Base-by-base conservation (phyloP, 2,113 vertebrate genomes). In the Saguinus imperator region DNA sequence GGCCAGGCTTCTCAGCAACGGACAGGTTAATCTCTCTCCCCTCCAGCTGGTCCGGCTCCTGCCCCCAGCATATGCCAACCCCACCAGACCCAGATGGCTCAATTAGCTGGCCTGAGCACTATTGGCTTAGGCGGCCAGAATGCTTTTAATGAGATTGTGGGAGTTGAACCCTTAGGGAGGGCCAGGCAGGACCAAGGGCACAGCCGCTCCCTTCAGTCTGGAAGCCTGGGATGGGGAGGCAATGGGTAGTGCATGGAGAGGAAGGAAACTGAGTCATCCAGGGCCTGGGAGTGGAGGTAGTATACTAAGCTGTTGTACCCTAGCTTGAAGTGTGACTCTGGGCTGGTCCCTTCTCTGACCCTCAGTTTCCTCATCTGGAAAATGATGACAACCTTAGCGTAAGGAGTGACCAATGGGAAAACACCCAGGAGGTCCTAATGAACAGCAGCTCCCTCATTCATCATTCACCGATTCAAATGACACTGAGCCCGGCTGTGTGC, bases 111-210 rank as follows among this genome's bases (percentile, higher is more conserved):
- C 82, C 81, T 58, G 37, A 32, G 40, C n/a, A 25, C 77, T 85
- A 68, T 10, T 91, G 76, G 94, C 89, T 94, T 61, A 82, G 79
- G 86, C 0, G 0, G n/a, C 55, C 92, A 81, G 79, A 23, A 75
- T 11, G 68, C 55, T 93, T 80, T 75, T 87, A 94, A 91, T 50
- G 92, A 88, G 94, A 79, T 32, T 25, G 43, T 17, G 27, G 89
- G 48, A 87, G 68, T n/a, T 14, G 61, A 94, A 84, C n/a, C 32
- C 68, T 4, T 11, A 27, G 25, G 64, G 29, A 45, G 2, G 23
- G 35, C 40, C 16, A 13, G n/a, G 58, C 0, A 2, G 55, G 72
- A 45, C 55, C 55, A 70, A 64, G 57, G 75, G 40, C 55, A 43
- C 43, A n/a, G 40, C 10, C 0, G 35, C 75, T 37, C 37, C 23